Evolutionary conservation across 2,797 vertebrate species (phyloP).

Genomic region (Zenarchopterus dispar): DNA sequence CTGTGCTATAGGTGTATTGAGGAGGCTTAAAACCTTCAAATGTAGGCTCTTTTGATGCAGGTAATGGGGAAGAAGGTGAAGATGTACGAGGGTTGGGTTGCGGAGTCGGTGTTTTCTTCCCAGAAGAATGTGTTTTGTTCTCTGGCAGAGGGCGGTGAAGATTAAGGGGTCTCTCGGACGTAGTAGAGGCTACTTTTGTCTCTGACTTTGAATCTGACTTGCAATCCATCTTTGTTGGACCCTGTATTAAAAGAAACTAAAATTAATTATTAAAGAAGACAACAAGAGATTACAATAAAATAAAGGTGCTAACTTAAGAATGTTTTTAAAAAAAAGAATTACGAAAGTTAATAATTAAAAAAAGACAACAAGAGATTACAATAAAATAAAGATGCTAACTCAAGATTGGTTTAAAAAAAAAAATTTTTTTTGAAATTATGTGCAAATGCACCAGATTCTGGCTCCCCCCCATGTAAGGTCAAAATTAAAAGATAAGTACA

Average conservation of each 20-base stretch:
- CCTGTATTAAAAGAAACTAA: constrained; percentile 61
- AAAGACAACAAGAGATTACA: background rate
- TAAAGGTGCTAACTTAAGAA: background rate
- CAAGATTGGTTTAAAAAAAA: too few relatives aligned
- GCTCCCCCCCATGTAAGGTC: too few relatives aligned
- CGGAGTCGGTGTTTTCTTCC: constrained; percentile 78
- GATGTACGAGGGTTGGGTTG: constrained; percentile 68
- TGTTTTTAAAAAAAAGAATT: too few relatives aligned
- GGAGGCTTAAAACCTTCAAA: constrained; percentile 75
- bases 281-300: background rate
- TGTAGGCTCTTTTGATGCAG: constrained; percentile 72
- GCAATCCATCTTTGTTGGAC: constrained; percentile 81
- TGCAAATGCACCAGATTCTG: too few relatives aligned
- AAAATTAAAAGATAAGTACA: too few relatives aligned
- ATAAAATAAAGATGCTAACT: background rate
- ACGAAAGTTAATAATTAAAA: too few relatives aligned
- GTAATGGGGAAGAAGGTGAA: constrained; percentile 63
- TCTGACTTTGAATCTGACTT: constrained; percentile 83
- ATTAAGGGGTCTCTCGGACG: constrained; percentile 81
- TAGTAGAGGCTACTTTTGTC: constrained; percentile 64
- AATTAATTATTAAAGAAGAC: background rate
- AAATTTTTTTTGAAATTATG: too few relatives aligned
- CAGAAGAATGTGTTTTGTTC: constrained; percentile 77
- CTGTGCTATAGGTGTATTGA: constrained; percentile 75
- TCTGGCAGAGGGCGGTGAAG: constrained; percentile 79